These are phyloP conservation scores for Acipenser transmontanus DNA, from an alignment of 2,797 vertebrate genomes.

Conservation along the genomic window DNA sequence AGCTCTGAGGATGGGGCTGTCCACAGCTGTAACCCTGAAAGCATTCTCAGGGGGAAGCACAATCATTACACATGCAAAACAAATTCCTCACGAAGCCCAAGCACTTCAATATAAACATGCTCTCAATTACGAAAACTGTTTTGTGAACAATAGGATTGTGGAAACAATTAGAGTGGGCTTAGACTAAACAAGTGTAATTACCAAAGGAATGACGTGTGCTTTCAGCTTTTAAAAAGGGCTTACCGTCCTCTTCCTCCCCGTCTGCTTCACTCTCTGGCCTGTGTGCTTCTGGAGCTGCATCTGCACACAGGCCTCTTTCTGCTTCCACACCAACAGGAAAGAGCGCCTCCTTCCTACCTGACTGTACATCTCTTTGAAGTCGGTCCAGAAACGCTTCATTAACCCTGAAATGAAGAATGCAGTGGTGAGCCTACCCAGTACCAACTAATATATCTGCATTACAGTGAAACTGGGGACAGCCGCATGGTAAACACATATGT, in stretches of 20 bases:
- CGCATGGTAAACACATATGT: too few relatives aligned
- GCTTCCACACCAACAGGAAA: conserved; percentile 25
- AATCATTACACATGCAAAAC: too few relatives aligned
- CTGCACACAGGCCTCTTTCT: background rate
- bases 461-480: too few relatives aligned
- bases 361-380: conserved; percentile 48
- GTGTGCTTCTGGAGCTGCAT: conserved; percentile 12
- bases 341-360: conserved; percentile 12
- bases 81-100: too few relatives aligned
- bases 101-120: background rate
- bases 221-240: conserved; percentile 27
- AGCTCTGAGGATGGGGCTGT: too few relatives aligned
- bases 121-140: conserved; percentile 2
- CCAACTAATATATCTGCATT: too few relatives aligned
- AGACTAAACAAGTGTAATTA: conserved; percentile 31
- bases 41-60: too few relatives aligned
- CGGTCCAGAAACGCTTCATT: conserved; percentile 75
- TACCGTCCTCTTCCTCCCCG: conserved; percentile 33
- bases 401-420: conserved; percentile 53
- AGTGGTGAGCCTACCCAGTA: too few relatives aligned
- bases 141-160: conserved; percentile 9
- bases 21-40: too few relatives aligned
- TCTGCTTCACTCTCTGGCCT: conserved; percentile 16
- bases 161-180: conserved; percentile 36
- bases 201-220: conserved; percentile 3